These are phyloP conservation scores for Heteractis magnifica DNA, from an alignment of 92 coral and sea anemone species.

Conservation along the genomic window DNA sequence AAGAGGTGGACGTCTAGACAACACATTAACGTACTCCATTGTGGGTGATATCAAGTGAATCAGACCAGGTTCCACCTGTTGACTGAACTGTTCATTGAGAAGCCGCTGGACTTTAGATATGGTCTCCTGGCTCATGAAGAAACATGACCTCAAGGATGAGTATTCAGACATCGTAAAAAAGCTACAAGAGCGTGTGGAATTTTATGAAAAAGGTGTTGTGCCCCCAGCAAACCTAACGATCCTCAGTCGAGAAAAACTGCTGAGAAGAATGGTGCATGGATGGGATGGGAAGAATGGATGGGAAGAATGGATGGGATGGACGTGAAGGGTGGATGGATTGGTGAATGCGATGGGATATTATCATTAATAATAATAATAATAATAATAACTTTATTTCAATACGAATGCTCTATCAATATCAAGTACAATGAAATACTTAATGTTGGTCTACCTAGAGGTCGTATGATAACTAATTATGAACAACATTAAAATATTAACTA, in stretches of 20 bases:
- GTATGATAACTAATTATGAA: no score
- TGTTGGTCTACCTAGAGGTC: no score
- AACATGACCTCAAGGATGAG: conserved; percentile 48
- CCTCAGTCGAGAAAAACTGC: conserved; percentile 62
- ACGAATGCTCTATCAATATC: no score
- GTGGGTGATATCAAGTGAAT: conserved; percentile 36
- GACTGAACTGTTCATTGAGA: conserved; percentile 3
- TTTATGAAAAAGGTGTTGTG: conserved; percentile 54
- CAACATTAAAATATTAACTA: no score
- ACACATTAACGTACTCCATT: conserved; percentile 8
- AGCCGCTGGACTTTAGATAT: not conserved
- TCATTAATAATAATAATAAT: no score
- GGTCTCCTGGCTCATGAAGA: conserved; percentile 21
- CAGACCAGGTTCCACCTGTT: conserved; percentile 26
- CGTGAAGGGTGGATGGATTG: no score
- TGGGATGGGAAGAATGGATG: no score
- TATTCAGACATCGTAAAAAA: conserved; percentile 57
- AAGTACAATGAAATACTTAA: no score
- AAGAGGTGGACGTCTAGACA: conserved; percentile 18
- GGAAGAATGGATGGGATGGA: no score
- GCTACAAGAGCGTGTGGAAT: conserved; percentile 61
- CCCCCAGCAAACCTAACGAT: conserved; percentile 63
- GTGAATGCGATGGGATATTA: no score
- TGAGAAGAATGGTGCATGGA: conserved; percentile 67
- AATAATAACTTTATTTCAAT: no score